These are phyloP conservation scores for Zeus faber DNA, from an alignment of 2,113 vertebrate genomes.

Conservation along the genomic window DNA sequence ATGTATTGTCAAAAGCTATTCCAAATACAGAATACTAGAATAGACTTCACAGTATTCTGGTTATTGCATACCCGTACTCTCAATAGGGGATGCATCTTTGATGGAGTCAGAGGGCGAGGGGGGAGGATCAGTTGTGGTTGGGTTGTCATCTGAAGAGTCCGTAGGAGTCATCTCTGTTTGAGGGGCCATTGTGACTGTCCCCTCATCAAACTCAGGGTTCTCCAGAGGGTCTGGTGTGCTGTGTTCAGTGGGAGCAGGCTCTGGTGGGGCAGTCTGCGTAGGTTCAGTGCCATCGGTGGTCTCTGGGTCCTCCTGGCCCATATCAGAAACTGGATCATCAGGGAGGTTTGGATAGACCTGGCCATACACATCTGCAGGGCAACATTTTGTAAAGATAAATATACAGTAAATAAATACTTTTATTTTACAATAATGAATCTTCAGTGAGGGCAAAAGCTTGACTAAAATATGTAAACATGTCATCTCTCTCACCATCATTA, in stretches of 20 bases:
- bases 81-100: background rate
- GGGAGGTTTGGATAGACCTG: background rate
- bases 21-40: background rate
- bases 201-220: conserved; percentile 18
- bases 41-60: background rate
- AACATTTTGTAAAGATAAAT: background rate
- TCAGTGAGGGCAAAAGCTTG: background rate
- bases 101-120: background rate
- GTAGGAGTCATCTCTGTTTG: conserved; percentile 4
- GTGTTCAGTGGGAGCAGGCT: conserved; percentile 7
- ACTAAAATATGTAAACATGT: background rate
- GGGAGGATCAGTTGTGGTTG: background rate
- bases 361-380: conserved; percentile 23
- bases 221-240: background rate
- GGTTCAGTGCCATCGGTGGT: conserved; percentile 33
- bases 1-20: too few species aligned
- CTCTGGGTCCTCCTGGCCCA: conserved; percentile 27
- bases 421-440: background rate
- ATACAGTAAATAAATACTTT: background rate
- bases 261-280: conserved; percentile 13
- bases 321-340: conserved; percentile 2
- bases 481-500: conserved; percentile 35
- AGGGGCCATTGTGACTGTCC: background rate
- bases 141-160: background rate
- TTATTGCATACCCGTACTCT: conserved; percentile 32